These are phyloP conservation scores for Tretioscincus oriximinensis DNA, from an alignment of 2,113 vertebrate genomes.

Conservation along the genomic window DNA sequence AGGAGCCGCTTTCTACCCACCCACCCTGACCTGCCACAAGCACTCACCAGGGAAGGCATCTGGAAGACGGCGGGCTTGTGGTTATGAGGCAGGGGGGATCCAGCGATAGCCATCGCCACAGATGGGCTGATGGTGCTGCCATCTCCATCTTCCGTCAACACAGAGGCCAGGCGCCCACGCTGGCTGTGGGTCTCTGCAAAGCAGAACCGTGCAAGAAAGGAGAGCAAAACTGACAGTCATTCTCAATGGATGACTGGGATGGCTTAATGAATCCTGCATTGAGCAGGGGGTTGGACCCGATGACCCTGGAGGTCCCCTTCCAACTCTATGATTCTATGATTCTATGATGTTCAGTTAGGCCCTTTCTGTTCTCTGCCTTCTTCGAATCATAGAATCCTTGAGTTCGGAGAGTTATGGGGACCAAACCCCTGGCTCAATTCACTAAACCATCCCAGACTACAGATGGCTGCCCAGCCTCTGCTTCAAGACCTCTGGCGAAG, in stretches of 20 bases:
- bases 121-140: constrained; percentile 84
- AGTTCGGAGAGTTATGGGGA: too few relatives aligned
- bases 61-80: constrained; percentile 76
- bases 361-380: too few relatives aligned
- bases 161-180: constrained; percentile 76
- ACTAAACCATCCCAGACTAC: too few relatives aligned
- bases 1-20: not conserved
- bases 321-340: too few relatives aligned
- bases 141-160: constrained; percentile 77
- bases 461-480: too few relatives aligned
- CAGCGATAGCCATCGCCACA: constrained; percentile 91
- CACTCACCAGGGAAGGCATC: constrained; percentile 80
- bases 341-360: not conserved
- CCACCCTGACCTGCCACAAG: not conserved
- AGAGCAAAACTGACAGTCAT: not conserved
- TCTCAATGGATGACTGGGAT: not conserved
- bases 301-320: too few relatives aligned
- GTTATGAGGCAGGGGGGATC: constrained; percentile 81
- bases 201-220: not conserved
- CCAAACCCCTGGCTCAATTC: too few relatives aligned
- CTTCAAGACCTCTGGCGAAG: too few relatives aligned
- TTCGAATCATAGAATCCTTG: too few relatives aligned
- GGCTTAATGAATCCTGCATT: too few relatives aligned
- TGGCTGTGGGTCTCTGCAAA: constrained; percentile 76
- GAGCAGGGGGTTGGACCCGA: too few relatives aligned